A percentile compares a stretch with the other conserved stretches of the same genome.
Conservation (phyloP, 64 coral and sea anemone genomes). For the Hydrozoanthus tunicans region DNA sequence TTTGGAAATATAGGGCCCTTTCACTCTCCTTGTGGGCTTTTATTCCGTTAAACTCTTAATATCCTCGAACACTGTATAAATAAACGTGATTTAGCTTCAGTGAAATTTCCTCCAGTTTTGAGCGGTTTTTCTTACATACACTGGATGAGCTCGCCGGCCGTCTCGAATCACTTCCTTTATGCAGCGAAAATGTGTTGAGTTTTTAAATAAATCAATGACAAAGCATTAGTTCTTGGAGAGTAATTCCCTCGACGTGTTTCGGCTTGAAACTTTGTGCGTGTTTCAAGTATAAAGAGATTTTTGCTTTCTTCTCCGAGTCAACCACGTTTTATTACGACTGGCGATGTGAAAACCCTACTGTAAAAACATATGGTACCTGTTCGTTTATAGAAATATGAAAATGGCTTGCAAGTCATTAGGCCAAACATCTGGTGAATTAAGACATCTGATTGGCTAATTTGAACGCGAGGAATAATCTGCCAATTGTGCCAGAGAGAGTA, state of each 20-base stretch:
- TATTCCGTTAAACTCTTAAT: slow-evolving; percentile 6
- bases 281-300: neutral
- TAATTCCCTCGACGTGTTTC: neutral
- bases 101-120: slow-evolving; percentile 6
- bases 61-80: neutral
- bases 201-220: neutral
- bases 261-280: neutral
- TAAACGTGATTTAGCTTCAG: neutral
- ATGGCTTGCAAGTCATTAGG: slow-evolving; percentile 62
- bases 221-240: too few species aligned
- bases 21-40: neutral
- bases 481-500: slow-evolving; percentile 60
- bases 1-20: neutral
- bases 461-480: slow-evolving; percentile 54
- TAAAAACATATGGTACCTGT: slow-evolving; percentile 77
- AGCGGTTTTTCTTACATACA: neutral
- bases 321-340: slow-evolving; percentile 67
- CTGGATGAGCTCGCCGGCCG: neutral
- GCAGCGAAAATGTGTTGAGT: neutral
- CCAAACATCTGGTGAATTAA: slow-evolving; percentile 68
- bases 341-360: slow-evolving; percentile 56
- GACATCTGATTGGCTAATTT: slow-evolving; percentile 56
- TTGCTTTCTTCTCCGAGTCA: neutral
- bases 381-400: slow-evolving; percentile 56
- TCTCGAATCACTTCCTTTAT: neutral